These are phyloP conservation scores for Carettochelys insculpta DNA, from an alignment of 2,113 vertebrate species.

Conservation along the genomic window DNA sequence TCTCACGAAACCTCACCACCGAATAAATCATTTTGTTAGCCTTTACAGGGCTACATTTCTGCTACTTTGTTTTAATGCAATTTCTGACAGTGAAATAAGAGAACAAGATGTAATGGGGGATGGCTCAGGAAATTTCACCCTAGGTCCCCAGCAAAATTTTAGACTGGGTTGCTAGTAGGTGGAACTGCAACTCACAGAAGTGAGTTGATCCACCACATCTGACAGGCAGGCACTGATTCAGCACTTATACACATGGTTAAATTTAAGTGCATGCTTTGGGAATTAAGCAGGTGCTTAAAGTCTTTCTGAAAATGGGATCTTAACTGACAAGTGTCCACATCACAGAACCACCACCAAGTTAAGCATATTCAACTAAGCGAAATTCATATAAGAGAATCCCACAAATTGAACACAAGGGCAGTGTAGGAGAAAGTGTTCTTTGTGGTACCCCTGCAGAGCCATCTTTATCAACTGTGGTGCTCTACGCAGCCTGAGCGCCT, in stretches of 20 bases:
- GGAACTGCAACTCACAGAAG: background rate
- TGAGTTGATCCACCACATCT: background rate
- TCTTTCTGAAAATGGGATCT: background rate
- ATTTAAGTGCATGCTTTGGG: background rate
- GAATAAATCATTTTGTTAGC: too few species aligned
- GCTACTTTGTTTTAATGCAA: too few species aligned
- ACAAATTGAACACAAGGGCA: background rate
- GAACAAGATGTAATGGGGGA: background rate
- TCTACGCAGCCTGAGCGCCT: too few species aligned
- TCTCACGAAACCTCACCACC: too few species aligned
- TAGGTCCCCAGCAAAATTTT: background rate
- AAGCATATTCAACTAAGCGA: background rate
- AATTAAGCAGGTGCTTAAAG: background rate
- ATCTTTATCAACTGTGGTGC: too few species aligned
- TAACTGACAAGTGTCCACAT: background rate
- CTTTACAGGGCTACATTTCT: too few species aligned
- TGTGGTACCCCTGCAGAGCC: background rate
- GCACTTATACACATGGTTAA: background rate
- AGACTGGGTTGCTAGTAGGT: background rate
- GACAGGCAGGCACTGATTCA: background rate
- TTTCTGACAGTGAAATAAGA: background rate
- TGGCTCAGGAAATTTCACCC: background rate
- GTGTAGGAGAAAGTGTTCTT: background rate
- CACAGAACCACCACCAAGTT: background rate
- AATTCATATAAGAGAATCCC: background rate